phyloP scores from a whole-genome alignment of 2,888 invertebrate species.

The Heteropelma amictum region DNA sequence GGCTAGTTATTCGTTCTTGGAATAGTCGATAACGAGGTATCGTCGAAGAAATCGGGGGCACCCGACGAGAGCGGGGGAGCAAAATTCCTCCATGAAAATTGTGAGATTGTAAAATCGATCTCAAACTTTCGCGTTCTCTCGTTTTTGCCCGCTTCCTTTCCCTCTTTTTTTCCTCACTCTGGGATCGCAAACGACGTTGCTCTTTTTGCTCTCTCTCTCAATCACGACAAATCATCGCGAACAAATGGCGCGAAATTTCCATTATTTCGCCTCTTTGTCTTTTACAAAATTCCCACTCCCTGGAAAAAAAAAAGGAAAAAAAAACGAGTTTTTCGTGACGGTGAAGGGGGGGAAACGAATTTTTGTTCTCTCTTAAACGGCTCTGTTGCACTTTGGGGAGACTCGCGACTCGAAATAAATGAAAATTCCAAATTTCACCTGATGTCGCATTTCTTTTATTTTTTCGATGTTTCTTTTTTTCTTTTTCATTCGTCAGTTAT shows the following conservation, averaged over 20 bases:
- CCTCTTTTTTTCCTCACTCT: conserved; percentile 2
- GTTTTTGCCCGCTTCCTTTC: conserved; percentile 3
- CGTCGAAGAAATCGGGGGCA: no score
- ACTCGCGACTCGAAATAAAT: no score
- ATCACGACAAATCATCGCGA: not conserved
- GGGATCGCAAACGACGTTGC: not conserved
- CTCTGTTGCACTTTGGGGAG: no score
- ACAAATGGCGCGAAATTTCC: not conserved
- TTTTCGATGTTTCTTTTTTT: no score
- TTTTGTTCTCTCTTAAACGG: no score
- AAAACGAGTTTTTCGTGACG: no score
- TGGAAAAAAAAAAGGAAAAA: no score
- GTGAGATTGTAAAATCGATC: conserved; percentile 53
- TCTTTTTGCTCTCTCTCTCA: no score
- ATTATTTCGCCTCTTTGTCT: not conserved
- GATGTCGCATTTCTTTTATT: no score
- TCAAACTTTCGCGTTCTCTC: conserved; percentile 22
- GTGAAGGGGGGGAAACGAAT: no score
- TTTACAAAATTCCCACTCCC: no score
- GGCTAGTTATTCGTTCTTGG: conserved; percentile 69
- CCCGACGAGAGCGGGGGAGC: not conserved
- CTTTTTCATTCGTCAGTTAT: not conserved
- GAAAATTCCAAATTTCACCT: no score
- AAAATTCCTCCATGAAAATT: conserved; percentile 3
- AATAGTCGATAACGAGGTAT: conserved; percentile 73